These are phyloP conservation scores for Pseudomugil tenellus DNA, from an alignment of 2,797 vertebrate species.

Conservation along the genomic window DNA sequence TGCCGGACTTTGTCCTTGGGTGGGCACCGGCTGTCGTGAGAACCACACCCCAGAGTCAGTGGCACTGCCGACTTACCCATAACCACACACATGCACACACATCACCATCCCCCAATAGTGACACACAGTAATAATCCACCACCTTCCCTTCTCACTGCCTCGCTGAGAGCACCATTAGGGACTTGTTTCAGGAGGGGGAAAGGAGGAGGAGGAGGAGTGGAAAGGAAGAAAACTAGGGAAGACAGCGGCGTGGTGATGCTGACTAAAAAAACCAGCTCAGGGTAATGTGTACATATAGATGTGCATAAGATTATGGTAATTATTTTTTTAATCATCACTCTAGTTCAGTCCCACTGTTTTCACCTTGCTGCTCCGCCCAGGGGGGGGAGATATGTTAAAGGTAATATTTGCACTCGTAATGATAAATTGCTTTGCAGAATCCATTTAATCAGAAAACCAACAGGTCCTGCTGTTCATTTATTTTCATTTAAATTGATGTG, in stretches of 20 bases:
- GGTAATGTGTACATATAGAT: constrained; percentile 38
- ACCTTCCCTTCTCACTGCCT: constrained; percentile 69
- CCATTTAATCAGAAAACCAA: constrained; percentile 34
- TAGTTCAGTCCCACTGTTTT: constrained; percentile 21
- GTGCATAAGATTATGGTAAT: constrained; percentile 17
- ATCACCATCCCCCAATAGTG: constrained; percentile 68
- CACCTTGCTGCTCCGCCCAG: constrained; percentile 27
- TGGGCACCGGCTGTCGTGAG: constrained; percentile 68
- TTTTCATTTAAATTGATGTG: background rate
- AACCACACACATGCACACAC: constrained; percentile 51
- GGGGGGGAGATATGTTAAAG: constrained; percentile 26
- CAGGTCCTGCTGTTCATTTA: constrained; percentile 32
- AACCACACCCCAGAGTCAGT: constrained; percentile 80
- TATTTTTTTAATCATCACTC: constrained; percentile 6
- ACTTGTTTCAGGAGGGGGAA: constrained; percentile 59
- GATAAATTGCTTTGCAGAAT: constrained; percentile 15
- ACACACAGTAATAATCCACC: constrained; percentile 68
- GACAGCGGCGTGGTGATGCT: constrained; percentile 22
- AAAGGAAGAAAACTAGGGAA: background rate
- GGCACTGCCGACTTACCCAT: constrained; percentile 64
- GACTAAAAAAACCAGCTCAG: constrained; percentile 43
- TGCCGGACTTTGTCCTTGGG: constrained; percentile 64
- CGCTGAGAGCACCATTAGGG: constrained; percentile 67
- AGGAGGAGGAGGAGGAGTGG: background rate
- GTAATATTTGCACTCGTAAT: constrained; percentile 27